phyloP scores from a whole-genome alignment of 2,888 invertebrate genomes.

The Parnassius orleans region DNA sequence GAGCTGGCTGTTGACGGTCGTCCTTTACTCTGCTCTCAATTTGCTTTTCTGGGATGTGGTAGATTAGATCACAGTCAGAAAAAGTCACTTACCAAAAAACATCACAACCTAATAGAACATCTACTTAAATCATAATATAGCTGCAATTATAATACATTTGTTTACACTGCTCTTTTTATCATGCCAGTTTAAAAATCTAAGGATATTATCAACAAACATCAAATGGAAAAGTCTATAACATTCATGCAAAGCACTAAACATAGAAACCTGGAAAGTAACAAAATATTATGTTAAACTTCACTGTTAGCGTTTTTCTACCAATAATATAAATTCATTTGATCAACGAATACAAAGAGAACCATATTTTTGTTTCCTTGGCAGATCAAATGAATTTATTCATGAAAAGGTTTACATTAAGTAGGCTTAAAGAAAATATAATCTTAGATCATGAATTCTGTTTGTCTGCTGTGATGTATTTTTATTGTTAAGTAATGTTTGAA shows the following conservation, averaged over 20 bases:
- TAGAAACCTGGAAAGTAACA: conserved; percentile 20
- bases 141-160: background rate
- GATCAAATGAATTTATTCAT: conserved; percentile 27
- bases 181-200: conserved; percentile 9
- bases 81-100: conserved; percentile 21
- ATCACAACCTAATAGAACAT: conserved; percentile 14
- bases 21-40: conserved; percentile 28
- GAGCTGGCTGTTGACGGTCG: conserved; percentile 27
- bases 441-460: too few relatives aligned
- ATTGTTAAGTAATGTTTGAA: too few relatives aligned
- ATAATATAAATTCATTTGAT: conserved; percentile 21
- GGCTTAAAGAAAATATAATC: conserved; percentile 3
- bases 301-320: background rate
- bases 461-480: too few relatives aligned
- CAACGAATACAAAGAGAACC: conserved; percentile 12
- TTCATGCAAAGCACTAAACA: conserved; percentile 26
- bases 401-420: conserved; percentile 27
- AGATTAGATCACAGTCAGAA: conserved; percentile 28
- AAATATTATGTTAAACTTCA: conserved; percentile 6
- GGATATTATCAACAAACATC: conserved; percentile 4
- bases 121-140: background rate
- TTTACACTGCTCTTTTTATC: conserved; percentile 12
- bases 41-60: conserved; percentile 27
- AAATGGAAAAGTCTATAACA: conserved; percentile 8
- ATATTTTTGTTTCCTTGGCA: conserved; percentile 14